Base-by-base conservation (phyloP, 2,113 vertebrate species). In the Sebastes schlegelii region DNA sequence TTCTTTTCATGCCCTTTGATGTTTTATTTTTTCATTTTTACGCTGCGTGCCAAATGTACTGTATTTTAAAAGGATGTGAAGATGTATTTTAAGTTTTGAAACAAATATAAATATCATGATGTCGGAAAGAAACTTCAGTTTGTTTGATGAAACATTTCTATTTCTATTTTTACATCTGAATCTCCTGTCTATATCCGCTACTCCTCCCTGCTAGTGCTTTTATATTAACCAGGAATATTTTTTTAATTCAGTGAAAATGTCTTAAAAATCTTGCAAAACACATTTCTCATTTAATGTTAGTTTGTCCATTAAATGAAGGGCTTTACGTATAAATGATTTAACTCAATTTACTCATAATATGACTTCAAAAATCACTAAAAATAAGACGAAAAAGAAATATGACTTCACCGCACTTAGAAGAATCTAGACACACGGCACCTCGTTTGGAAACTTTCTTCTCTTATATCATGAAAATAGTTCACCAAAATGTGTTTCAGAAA, bases 61-160 rank as follows among this genome's bases (percentile, higher is more conserved):
- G 97, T 99, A 97, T 95, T 97, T 96, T 95, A 95, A 96, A 86
- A 98, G 96, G 97, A 98, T 97, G 97, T 99, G 97, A 99, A 99
- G 96, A 96, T 97, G 97, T 96, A 96, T 96, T 97, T 93, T 79
- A 17, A 63, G 71, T 94, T 94, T 92, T 93, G 93, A 97, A 90
- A 96, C 95, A 94, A 96, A 99, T 97, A 34, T 98, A 98, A 99
- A 99, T 96, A 96, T 96, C 91, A 95, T 93, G 93, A 95, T 92
- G 94, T 96, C 94, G 94, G 96, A 96, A 72, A 81, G 14, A 57
- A 52, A 10, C 0, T 11, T 7, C 5, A 21, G 0, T 43, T 70
- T 61, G 17, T 60, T 45, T 43, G 8, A 5, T 19, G 23, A 71
- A 11, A 74, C 8, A 16, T 63, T 86, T 68, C 23, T 67, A 14